Conservation (phyloP, 1,140 invertebrate species). For the Zaprionus capensis region DNA sequence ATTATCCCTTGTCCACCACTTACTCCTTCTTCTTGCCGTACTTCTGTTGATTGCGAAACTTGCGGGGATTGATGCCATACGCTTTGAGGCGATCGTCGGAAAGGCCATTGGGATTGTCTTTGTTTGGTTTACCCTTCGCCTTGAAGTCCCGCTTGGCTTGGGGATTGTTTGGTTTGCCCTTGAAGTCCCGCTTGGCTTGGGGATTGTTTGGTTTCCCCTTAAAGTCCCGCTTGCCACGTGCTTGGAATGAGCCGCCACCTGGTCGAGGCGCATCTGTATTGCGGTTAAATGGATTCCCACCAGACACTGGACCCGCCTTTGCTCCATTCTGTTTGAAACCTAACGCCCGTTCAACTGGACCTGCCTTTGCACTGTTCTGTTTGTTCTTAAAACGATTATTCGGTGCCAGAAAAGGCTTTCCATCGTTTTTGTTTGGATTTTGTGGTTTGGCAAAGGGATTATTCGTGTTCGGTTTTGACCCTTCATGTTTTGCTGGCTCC, state of each 20-base stretch:
- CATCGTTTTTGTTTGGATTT: slow-evolving; percentile 13
- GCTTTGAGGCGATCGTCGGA: slow-evolving; percentile 91
- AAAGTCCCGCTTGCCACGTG: slow-evolving; percentile 1
- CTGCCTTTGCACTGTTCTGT: not conserved
- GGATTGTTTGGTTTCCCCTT: not conserved
- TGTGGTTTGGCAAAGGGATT: slow-evolving; percentile 38
- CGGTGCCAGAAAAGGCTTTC: not conserved
- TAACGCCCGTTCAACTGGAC: not conserved
- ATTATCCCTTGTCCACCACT: not conserved
- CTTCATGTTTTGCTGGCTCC: not conserved
- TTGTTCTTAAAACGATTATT: slow-evolving; percentile 51
- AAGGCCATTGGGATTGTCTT: slow-evolving; percentile 50
- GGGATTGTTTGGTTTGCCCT: slow-evolving; percentile 29
- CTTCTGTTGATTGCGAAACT: slow-evolving; percentile 86
- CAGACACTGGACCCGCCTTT: not conserved
- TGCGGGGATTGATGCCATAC: slow-evolving; percentile 96
- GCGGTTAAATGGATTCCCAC: slow-evolving; percentile 60
- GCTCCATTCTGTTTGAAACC: not conserved
- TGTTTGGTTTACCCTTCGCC: slow-evolving; percentile 47
- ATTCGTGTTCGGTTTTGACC: not conserved
- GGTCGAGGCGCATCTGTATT: not conserved
- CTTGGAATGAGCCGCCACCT: not conserved
- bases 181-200: slow-evolving; percentile 54
- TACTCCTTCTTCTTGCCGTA: slow-evolving; percentile 67
- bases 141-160: slow-evolving; percentile 56